A percentile compares a stretch with the other conserved stretches of the same genome.
phyloP scores from a whole-genome alignment of 2,888 invertebrate genomes.

The Callosobruchus maculatus region DNA sequence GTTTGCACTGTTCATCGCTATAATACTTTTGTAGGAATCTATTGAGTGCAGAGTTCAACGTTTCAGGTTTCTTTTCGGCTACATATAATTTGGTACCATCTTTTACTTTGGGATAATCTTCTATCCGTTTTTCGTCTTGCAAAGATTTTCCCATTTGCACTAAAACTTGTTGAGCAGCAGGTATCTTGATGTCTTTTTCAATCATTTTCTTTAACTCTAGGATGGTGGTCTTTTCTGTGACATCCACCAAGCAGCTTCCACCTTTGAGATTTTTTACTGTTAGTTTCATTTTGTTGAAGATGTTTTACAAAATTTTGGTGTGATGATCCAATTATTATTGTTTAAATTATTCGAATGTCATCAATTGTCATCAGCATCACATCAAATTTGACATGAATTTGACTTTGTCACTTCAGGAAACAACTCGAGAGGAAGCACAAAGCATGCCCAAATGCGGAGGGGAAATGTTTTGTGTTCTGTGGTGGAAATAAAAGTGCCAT shows the following conservation, averaged over 20 bases:
- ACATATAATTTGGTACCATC: constrained; percentile 73
- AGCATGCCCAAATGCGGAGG: no score
- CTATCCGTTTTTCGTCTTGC: constrained; percentile 66
- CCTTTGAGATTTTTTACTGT: constrained; percentile 71
- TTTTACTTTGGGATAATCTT: constrained; percentile 68
- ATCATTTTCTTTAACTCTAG: constrained; percentile 67
- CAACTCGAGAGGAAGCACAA: no score
- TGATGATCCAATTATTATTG: neutral
- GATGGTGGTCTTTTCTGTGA: constrained; percentile 59
- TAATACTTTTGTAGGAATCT: constrained; percentile 61
- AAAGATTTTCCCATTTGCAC: constrained; percentile 68
- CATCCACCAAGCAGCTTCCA: constrained; percentile 65
- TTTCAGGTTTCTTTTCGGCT: constrained; percentile 65
- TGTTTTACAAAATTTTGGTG: neutral
- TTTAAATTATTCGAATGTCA: neutral
- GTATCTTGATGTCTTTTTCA: constrained; percentile 61
- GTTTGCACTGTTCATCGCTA: constrained; percentile 61
- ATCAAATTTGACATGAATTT: neutral
- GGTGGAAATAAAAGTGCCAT: no score
- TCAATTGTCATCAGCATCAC: no score
- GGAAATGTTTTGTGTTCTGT: no score
- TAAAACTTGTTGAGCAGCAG: constrained; percentile 66
- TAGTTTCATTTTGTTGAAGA: constrained; percentile 59
- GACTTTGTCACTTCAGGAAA: no score
- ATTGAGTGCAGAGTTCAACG: constrained; percentile 56